Percentiles rank a stretch among this genome's conserved stretches.
phyloP scores from a whole-genome alignment of 2,888 invertebrate species.

The Omphaloscelis lunosa region DNA sequence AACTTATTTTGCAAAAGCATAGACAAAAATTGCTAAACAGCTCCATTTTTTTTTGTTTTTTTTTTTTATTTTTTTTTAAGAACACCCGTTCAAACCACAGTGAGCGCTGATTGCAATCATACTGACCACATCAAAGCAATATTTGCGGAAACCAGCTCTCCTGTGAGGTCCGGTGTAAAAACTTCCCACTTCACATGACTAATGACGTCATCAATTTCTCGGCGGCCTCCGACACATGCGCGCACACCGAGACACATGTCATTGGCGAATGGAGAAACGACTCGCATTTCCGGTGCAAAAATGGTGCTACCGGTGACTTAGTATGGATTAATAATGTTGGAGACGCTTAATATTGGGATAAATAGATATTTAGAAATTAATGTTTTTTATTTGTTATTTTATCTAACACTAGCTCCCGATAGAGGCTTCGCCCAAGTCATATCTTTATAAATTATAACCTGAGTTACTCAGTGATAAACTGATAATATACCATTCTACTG shows the following conservation, averaged over 20 bases:
- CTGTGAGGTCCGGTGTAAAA: conserved; percentile 83
- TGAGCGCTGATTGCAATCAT: conserved; percentile 30
- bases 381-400: neutral
- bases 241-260: conserved; percentile 82
- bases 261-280: conserved; percentile 82
- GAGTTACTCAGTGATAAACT: no score
- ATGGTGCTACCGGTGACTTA: conserved; percentile 56
- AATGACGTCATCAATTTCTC: conserved; percentile 88
- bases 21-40: neutral
- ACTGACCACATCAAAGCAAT: conserved; percentile 60
- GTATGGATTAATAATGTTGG: conserved; percentile 59
- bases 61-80: neutral
- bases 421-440: no score
- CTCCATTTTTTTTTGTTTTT: neutral
- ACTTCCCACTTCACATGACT: conserved; percentile 80
- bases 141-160: conserved; percentile 56
- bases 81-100: neutral
- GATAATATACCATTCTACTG: no score
- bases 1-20: neutral
- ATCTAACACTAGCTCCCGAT: neutral
- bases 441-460: no score
- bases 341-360: neutral
- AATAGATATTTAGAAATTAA: neutral
- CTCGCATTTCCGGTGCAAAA: conserved; percentile 84
- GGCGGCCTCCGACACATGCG: conserved; percentile 83